Evolutionary conservation across 2,888 invertebrate species (phyloP).

Genomic region (Drosophila anomalipes): DNA sequence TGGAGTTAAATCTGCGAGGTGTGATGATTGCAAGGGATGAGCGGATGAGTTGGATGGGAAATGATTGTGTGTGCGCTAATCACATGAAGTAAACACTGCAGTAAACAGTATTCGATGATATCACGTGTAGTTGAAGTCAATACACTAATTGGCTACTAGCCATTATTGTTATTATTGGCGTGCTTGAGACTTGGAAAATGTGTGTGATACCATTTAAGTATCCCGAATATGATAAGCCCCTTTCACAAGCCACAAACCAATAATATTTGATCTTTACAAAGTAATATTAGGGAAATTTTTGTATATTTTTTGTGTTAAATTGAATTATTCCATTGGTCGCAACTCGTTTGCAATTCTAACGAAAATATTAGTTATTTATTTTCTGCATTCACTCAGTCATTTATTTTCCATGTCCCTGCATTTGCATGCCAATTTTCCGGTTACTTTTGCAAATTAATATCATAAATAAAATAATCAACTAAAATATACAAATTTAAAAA

Average conservation of each 20-base stretch:
- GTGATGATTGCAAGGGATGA: neutral
- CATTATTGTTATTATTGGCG: constrained; percentile 11
- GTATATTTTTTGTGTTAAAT: neutral
- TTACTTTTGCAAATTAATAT: constrained; percentile 60
- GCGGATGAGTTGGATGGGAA: neutral
- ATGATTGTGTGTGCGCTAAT: constrained; percentile 8
- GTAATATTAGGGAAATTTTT: neutral
- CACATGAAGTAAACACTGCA: constrained; percentile 21
- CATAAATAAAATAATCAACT: constrained; percentile 42
- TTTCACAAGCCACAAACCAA: neutral
- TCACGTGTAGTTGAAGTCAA: constrained; percentile 18
- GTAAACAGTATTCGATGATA: constrained; percentile 7
- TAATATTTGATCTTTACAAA: neutral
- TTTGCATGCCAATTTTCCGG: constrained; percentile 15
- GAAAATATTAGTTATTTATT: constrained; percentile 54
- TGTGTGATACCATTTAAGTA: neutral
- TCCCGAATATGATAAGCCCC: neutral
- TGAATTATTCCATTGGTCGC: constrained; percentile 22
- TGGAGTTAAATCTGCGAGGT: constrained; percentile 2
- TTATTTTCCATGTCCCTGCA: constrained; percentile 20
- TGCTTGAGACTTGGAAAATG: neutral
- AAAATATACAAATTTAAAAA: constrained; percentile 16
- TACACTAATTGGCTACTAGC: constrained; percentile 30
- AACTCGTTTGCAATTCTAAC: constrained; percentile 34
- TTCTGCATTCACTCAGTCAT: constrained; percentile 9